Conservation (phyloP, 2,113 vertebrate species). For the Agelaius phoeniceus region DNA sequence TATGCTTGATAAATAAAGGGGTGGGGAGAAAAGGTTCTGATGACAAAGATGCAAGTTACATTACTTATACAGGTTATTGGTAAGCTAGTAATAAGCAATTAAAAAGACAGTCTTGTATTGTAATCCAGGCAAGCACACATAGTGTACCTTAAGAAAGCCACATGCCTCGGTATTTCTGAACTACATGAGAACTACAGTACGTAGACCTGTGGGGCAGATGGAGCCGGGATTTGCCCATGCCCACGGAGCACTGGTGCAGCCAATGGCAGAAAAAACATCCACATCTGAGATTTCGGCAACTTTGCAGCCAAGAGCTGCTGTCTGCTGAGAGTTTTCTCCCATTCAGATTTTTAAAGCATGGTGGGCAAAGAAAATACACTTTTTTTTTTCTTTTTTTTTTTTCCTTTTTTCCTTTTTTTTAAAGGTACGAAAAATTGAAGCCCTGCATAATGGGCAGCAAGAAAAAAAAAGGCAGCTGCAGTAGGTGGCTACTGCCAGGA, state of each 20-base stretch:
- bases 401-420: neutral
- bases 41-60: slow-evolving; percentile 63
- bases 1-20: slow-evolving; percentile 75
- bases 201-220: slow-evolving; percentile 59
- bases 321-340: slow-evolving; percentile 38
- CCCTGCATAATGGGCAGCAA: slow-evolving; percentile 60
- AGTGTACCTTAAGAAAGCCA: slow-evolving; percentile 74
- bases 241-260: slow-evolving; percentile 54
- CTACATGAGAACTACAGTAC: slow-evolving; percentile 73
- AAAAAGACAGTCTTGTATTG: slow-evolving; percentile 63
- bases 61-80: slow-evolving; percentile 64
- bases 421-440: slow-evolving; percentile 16
- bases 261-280: slow-evolving; percentile 55
- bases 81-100: slow-evolving; percentile 71
- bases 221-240: slow-evolving; percentile 19
- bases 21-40: slow-evolving; percentile 66
- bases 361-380: slow-evolving; percentile 34
- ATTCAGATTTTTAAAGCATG: slow-evolving; percentile 53
- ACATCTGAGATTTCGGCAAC: slow-evolving; percentile 47
- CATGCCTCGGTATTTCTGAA: slow-evolving; percentile 72
- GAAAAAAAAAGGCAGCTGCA: slow-evolving; percentile 58
- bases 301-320: slow-evolving; percentile 7
- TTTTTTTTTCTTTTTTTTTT: neutral
- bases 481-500: slow-evolving; percentile 41
- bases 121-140: slow-evolving; percentile 72